Base-by-base conservation (phyloP, 1,140 invertebrate species). In the Hormaphis cornu region DNA sequence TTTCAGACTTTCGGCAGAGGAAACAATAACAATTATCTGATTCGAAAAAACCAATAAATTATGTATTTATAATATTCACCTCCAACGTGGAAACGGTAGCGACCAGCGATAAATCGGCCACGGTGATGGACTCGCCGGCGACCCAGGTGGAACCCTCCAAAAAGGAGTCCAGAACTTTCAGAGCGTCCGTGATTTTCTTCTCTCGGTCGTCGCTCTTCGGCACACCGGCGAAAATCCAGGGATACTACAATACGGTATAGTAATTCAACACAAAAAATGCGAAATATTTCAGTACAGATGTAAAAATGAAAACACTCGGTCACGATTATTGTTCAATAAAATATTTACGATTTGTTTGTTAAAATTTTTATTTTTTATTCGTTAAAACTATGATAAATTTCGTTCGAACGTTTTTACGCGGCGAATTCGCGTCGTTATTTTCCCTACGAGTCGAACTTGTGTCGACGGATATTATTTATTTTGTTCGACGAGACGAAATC, bases 41-140 rank as follows among this genome's bases (percentile, higher is more conserved):
- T 20, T 5, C n/a, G 24, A 18, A 50, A 54, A 56, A 69, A 14
- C 10, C 8, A 9, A 22, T 14, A 8, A 0, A 16, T 14, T 46
- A 42, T 28, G 3, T 4, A 56, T 33, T 16, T 16, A 22, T 16
- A 9, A 75, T 73, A 58, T 16, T 73, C 75, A 80, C 84, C 79
- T 91, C 84, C 71, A 82, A 81, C 56, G 84, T 87, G 26, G 86
- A 84, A 14, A 89, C 79, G 1, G 80, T 79, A 9, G 84, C 80
- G 10, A 84, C 76, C 35, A 89, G 72, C 18, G 82, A 74, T 16
- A 88, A 78, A 75, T 90, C 89, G 8, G 90, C 90, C 10, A 92
- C 76, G 22, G 89, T 91, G 14, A 91, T 76, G 20, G 80, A 81
- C 69, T 84, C 79, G 12, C 87, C 87, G 9, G 87, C 87, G 2